Evolutionary conservation across 2,797 vertebrate species (phyloP).

Genomic region (Alca torda): DNA sequence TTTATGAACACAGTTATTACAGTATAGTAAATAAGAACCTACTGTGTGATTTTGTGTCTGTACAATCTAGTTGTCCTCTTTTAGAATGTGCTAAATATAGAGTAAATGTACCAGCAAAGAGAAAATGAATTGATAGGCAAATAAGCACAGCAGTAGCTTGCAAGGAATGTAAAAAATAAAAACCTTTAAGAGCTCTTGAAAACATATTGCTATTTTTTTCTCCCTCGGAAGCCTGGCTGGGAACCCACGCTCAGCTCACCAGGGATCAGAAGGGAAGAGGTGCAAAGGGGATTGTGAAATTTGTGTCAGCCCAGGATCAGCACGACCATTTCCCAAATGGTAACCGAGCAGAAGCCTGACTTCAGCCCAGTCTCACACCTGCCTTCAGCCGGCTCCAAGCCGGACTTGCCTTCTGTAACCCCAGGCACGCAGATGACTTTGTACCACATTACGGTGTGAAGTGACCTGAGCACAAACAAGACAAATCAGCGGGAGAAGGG

Average conservation of each 20-base stretch:
- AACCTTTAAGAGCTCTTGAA: conserved; percentile 48
- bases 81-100: conserved; percentile 70
- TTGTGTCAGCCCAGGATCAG: neutral
- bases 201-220: conserved; percentile 25
- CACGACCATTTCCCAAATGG: neutral
- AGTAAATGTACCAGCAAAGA: conserved; percentile 65
- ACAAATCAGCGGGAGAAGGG: neutral
- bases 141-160: conserved; percentile 69
- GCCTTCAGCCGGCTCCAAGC: neutral
- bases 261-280: neutral
- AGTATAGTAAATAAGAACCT: conserved; percentile 51
- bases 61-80: conserved; percentile 64
- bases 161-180: conserved; percentile 53
- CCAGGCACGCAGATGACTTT: neutral
- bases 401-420: neutral
- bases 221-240: conserved; percentile 25
- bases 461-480: neutral
- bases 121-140: conserved; percentile 73
- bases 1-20: conserved; percentile 67
- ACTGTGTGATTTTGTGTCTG: conserved; percentile 58
- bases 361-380: neutral
- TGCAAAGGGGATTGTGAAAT: neutral
- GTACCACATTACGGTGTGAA: neutral
- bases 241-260: neutral
- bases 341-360: neutral